These are phyloP conservation scores for Threskiornis aethiopicus DNA, from an alignment of 2,797 vertebrate genomes.

Conservation along the genomic window DNA sequence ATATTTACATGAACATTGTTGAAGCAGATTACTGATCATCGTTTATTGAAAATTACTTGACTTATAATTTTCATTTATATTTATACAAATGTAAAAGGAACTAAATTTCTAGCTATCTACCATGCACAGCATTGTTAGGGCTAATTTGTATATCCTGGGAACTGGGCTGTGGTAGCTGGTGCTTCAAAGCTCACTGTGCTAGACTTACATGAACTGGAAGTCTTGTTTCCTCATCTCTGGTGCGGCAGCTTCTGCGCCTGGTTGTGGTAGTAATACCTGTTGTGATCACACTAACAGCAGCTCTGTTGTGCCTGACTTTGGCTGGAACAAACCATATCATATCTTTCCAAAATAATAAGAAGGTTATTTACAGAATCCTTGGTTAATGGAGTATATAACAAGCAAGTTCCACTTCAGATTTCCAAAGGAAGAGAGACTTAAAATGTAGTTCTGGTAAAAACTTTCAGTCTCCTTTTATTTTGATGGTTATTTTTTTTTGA, in stretches of 20 bases:
- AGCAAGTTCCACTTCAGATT: not conserved
- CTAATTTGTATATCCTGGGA: not conserved
- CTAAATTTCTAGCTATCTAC: not conserved
- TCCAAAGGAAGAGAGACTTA: not conserved
- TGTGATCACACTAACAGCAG: not conserved
- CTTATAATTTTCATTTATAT: not conserved
- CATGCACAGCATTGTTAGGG: not conserved
- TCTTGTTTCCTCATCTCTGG: not conserved
- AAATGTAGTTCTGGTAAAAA: not conserved
- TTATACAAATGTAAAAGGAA: not conserved
- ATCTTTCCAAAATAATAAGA: not conserved
- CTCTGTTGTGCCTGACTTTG: not conserved
- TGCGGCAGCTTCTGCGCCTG: not conserved
- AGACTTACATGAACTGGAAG: not conserved
- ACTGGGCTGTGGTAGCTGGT: not conserved
- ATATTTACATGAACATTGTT: not conserved
- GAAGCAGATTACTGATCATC: not conserved
- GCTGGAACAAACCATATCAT: not conserved
- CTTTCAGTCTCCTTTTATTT: not conserved
- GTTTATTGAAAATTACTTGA: not conserved
- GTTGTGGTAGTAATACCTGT: not conserved
- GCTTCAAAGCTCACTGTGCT: not conserved
- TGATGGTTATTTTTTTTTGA: not conserved
- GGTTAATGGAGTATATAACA: not conserved
- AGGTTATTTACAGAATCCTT: not conserved